Evolutionary conservation across 2,888 invertebrate genomes (phyloP), one percentile per base, ranked within the genome.

Genomic region (Drosophila putrida): DNA sequence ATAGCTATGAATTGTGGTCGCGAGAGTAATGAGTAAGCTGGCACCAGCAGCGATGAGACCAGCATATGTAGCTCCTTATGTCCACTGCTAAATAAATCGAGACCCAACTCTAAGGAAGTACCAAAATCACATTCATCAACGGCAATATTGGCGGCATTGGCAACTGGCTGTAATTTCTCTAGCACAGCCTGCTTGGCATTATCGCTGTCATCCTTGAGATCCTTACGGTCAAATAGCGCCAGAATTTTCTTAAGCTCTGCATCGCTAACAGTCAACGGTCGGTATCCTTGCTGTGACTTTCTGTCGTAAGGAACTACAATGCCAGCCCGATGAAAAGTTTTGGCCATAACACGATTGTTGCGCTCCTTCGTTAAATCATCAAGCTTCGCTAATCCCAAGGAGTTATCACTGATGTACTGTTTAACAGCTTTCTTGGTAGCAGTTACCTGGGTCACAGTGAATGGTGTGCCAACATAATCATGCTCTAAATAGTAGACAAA

Each of bases 121-220:
- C 98, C 99, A 93, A 98, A 98, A 91, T 99, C 98, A 90, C 96
- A 96, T 91, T 99, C 99, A 90, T 99, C 99, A 62, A 96, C 95
- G 0, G 98, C 99, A 66, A 90, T 90, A 27, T 78, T 89, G 0
- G 92, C 96, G 61, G 95, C 95, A 4, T 96, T 97, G 68, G 98
- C 94, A 1, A 97, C 93, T 62, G 97, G 96, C 83, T 97, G 96
- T 4, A 98, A 90, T 31, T 95, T 94, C 25, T 95, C 95, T 67
- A 96, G 93, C 33, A 94, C 92, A 51, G 93, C 93, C 67, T 94
- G 93, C 80, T 94, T 95, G 71, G 95, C 95, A 10, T 67, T 63
- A 0, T 78, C 75, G 35, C 68, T 47, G 25, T 93, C 93, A 28
- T 77, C 62, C 9, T 78, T 82, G 0, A 80, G 67, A 27, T 95